Percentiles rank a stretch among this genome's conserved stretches.
Conservation (phyloP, 2,113 vertebrate species). For the Candoia aspera region DNA sequence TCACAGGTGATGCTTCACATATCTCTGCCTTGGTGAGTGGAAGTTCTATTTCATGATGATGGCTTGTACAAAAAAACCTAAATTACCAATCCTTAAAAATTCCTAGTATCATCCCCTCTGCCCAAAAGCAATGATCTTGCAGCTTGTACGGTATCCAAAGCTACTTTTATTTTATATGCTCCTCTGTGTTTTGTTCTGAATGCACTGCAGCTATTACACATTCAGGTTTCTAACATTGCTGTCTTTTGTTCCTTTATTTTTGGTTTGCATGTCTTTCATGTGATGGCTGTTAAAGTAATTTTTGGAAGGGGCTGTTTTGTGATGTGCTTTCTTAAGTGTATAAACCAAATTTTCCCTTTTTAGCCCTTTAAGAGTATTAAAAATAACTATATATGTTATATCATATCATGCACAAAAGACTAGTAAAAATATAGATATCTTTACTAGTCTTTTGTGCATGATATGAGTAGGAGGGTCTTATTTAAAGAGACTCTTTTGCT, state of each 20-base stretch:
- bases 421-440: too few relatives aligned
- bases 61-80: conserved; percentile 24
- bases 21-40: conserved; percentile 76
- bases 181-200: background rate
- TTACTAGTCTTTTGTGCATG: conserved; percentile 18
- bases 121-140: background rate
- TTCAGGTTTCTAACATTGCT: background rate
- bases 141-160: background rate
- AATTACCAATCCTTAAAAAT: background rate
- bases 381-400: too few relatives aligned
- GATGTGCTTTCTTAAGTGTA: background rate
- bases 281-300: conserved; percentile 4
- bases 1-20: conserved; percentile 73
- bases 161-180: conserved; percentile 10
- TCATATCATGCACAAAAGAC: too few relatives aligned
- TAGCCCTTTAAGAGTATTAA: background rate
- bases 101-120: conserved; percentile 10
- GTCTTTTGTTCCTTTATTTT: background rate
- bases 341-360: conserved; percentile 4
- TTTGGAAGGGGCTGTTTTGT: background rate
- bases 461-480: background rate
- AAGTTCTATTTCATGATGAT: conserved; percentile 63
- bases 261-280: conserved; percentile 46
- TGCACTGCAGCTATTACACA: background rate
- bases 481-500: conserved; percentile 26